Evolutionary conservation across 2,797 vertebrate species (phyloP), one percentile per base, ranked within the genome.

Genomic region (Thalassophryne amazonica): DNA sequence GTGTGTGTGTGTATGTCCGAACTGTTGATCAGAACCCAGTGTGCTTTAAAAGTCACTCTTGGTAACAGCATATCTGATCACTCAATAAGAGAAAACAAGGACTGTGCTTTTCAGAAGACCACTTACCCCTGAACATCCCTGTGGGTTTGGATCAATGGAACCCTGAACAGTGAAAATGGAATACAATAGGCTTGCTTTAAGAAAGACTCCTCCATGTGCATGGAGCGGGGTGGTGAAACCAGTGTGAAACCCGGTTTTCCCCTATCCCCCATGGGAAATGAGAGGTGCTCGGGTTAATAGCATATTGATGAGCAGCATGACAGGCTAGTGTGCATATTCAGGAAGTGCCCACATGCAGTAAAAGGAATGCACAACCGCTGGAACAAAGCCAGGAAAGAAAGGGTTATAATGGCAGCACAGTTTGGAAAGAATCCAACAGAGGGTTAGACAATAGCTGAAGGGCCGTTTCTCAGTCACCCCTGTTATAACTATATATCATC

Each of bases 211-310:
- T 62, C 53, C 64, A 56, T 60, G 59, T 22, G 51, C 42, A 43
- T 40, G 34, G 50, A 48, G 67, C 65, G 71, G 66, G 32, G 53
- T 43, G 13, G 22, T 60, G 61, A 70, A 54, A 74, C 67, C 64
- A 47, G 40, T 49, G 37, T 63, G 70, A 64, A 46, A 7, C 68
- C 46, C 12, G 27, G n/a, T n/a, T 21, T 58, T 56, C 54, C 53
- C 34, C 28, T 5, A 20, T 59, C 69, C 69, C 64, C 76, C 84
- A 81, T 61, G 64, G 72, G 82, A 84, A 69, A 56, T 61, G 60
- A 80, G 74, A 69, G 80, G 80, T 80, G 65, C 28, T 17, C 9
- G 16, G 80, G 84, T 83, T 65, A 76, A 81, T 60, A 64, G 61
- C 45, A n/a, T 46, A 65, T 20, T 73, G 79, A 80, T 76, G 62